Conservation (phyloP, 2,888 invertebrate species). For the Drosophila buzzatii region DNA sequence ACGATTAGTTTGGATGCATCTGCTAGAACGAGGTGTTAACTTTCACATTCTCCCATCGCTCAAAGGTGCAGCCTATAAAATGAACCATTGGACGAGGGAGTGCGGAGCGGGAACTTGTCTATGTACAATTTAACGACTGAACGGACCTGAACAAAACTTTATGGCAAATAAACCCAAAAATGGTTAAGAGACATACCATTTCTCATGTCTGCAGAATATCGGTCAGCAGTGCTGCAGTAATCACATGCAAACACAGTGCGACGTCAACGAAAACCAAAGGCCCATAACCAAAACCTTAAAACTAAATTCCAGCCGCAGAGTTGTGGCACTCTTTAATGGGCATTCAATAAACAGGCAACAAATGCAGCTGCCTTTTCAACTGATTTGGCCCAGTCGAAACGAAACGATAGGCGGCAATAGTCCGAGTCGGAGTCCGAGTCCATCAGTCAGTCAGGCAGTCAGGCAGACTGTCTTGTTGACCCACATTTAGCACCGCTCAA, state of each 20-base stretch:
- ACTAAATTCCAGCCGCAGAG: constrained; percentile 24
- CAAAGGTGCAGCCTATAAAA: constrained; percentile 56
- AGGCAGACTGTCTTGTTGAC: constrained; percentile 64
- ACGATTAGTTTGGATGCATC: constrained; percentile 41
- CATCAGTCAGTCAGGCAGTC: constrained; percentile 13
- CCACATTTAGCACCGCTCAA: constrained; percentile 63
- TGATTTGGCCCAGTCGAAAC: constrained; percentile 68
- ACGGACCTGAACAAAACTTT: constrained; percentile 69
- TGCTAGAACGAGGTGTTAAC: constrained; percentile 65
- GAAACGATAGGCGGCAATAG: constrained; percentile 61
- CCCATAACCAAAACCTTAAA: constrained; percentile 34
- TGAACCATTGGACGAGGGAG: constrained; percentile 35
- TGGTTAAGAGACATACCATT: constrained; percentile 36
- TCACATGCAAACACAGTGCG: constrained; percentile 49
- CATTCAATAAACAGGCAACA: constrained; percentile 68
- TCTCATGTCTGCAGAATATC: constrained; percentile 63
- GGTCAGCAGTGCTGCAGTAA: constrained; percentile 57
- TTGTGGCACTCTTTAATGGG: constrained; percentile 67
- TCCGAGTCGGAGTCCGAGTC: constrained; percentile 22
- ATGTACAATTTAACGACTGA: constrained; percentile 71
- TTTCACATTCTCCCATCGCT: constrained; percentile 62
- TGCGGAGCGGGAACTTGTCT: constrained; percentile 26
- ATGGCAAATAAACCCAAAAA: constrained; percentile 69
- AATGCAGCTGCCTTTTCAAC: constrained; percentile 49
- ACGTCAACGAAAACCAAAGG: constrained; percentile 36